Base-by-base conservation (phyloP, 2,888 invertebrate genomes). In the Odontocerum albicorne region DNA sequence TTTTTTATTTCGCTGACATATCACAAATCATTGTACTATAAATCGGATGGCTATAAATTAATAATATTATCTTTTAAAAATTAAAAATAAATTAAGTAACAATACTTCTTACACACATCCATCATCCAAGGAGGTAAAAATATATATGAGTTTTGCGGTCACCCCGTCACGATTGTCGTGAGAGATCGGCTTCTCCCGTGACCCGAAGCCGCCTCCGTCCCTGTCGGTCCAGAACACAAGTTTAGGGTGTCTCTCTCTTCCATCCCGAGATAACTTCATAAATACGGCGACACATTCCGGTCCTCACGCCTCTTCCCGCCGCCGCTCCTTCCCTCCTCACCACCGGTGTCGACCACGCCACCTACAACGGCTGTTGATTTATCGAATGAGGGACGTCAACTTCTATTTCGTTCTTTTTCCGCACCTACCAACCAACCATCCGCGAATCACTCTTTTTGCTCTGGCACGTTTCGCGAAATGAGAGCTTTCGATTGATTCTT, bases 361-460 rank as follows among this genome's bases (percentile, higher is more conserved):
- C 57, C 53, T 31, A 35, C 44, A 15, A 27, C 39, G 52, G 22
- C 20, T 21, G 62, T 70, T 75, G 76, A 77, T 77, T 77, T 77
- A 77, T 76, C 70, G 72, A 65, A 68, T 70, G 70, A 70, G 71
- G 68, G 64, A 64, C 61, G 64, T 69, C 67, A 70, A 75, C 75
- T 75, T 74, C 74, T 70, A 71, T 72, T 70, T 59, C 67, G 63
- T 61, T 62, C 63, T 72, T 75, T 75, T 75, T 44, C 31, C 10
- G 15, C n/a, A n/a, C n/a, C n/a, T n/a, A n/a, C n/a, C n/a, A n/a
- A n/a, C n/a, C n/a, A n/a, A n/a, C n/a, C n/a, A n/a, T n/a, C n/a
- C n/a, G n/a, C n/a, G n/a, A n/a, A n/a, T n/a, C n/a, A n/a, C n/a
- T n/a, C n/a, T n/a, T n/a, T n/a, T n/a, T n/a, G n/a, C n/a, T n/a